phyloP scores from a whole-genome alignment of 2,113 vertebrate genomes.

The Irena cyanogastra region DNA sequence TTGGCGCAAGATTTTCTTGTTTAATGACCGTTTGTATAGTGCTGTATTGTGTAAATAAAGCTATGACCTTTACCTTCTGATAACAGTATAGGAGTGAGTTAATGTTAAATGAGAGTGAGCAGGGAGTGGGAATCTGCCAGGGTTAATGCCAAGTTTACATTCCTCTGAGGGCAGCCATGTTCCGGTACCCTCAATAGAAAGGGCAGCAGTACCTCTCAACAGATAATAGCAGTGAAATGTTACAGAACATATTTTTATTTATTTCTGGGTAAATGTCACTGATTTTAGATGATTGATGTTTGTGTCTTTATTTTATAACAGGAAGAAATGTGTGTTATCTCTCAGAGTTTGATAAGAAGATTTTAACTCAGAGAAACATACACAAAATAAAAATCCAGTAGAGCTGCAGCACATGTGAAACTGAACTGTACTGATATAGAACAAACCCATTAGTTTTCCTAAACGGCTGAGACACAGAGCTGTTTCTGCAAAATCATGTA shows the following conservation, averaged over 20 bases:
- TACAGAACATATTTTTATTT: slow-evolving; percentile 18
- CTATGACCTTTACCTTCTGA: slow-evolving; percentile 52
- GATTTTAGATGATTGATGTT: slow-evolving; percentile 44
- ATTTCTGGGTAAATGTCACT: slow-evolving; percentile 17
- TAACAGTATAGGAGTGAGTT: slow-evolving; percentile 31
- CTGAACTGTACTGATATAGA: neutral
- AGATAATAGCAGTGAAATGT: slow-evolving; percentile 34
- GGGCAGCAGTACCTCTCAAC: neutral
- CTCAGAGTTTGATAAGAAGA: neutral
- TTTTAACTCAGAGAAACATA: neutral
- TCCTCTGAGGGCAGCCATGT: slow-evolving; percentile 57
- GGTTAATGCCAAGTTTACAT: slow-evolving; percentile 67
- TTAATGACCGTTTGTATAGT: neutral
- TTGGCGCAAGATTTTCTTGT: slow-evolving; percentile 2
- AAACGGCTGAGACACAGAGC: neutral
- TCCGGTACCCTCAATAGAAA: slow-evolving; percentile 9
- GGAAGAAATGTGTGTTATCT: slow-evolving; percentile 38
- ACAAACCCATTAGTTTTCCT: neutral
- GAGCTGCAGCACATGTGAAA: neutral
- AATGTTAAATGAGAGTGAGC: slow-evolving; percentile 34
- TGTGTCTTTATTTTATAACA: slow-evolving; percentile 33
- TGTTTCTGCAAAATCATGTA: neutral
- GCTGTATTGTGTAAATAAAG: slow-evolving; percentile 54
- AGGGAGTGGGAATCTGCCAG: slow-evolving; percentile 14
- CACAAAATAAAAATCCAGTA: neutral